A percentile compares a stretch with the other conserved stretches of the same genome.
phyloP scores from a whole-genome alignment of 2,113 vertebrate genomes.

The Lycocorax pyrrhopterus region DNA sequence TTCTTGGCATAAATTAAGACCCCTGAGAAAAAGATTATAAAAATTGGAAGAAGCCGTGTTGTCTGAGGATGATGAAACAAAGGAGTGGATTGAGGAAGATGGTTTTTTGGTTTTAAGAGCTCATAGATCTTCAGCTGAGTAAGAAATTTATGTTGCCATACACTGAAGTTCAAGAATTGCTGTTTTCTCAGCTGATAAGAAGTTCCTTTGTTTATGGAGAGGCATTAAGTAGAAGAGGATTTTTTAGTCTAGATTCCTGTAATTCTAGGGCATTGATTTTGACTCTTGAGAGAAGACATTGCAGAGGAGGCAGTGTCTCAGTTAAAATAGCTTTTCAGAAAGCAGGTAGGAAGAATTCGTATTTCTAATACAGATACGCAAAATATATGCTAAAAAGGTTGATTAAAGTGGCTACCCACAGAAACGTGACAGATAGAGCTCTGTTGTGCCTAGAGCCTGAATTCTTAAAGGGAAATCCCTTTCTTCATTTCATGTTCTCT shows the following conservation, averaged over 20 bases:
- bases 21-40: conserved; percentile 37
- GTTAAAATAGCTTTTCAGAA: neutral
- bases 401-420: conserved; percentile 29
- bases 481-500: neutral
- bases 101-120: neutral
- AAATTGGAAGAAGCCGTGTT: neutral
- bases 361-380: neutral
- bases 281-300: neutral
- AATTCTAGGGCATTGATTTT: neutral
- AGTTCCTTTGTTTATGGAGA: neutral
- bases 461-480: neutral
- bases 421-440: neutral
- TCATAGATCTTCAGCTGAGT: neutral
- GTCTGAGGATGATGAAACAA: conserved; percentile 1
- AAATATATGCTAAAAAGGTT: neutral
- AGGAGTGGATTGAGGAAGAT: neutral
- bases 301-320: neutral
- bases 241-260: neutral
- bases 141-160: neutral
- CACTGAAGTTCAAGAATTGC: neutral
- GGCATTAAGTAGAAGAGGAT: neutral
- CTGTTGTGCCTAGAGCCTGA: neutral
- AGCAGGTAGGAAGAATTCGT: neutral
- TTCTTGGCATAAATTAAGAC: conserved; percentile 55
- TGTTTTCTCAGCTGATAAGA: neutral